These are phyloP conservation scores for Latrodectus geometricus DNA, from an alignment of 1,140 invertebrate species.

Conservation along the genomic window DNA sequence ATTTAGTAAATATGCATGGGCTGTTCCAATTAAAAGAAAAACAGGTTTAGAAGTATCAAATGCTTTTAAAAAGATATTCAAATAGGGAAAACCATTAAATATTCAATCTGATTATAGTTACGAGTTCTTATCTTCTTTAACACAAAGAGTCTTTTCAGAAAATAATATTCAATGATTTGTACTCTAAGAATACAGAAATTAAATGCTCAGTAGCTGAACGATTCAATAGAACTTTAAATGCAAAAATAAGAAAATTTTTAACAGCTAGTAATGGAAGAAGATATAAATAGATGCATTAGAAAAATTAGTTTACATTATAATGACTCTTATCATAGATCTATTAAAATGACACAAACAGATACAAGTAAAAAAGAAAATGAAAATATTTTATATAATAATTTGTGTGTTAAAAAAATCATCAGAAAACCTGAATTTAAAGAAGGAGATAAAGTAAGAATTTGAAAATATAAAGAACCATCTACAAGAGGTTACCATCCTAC, in stretches of 20 bases:
- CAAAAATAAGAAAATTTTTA: constrained; percentile 65
- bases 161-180: neutral
- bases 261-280: constrained; percentile 63
- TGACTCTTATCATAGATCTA: constrained; percentile 63
- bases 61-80: neutral
- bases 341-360: constrained; percentile 63
- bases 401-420: neutral
- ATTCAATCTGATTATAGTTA: neutral
- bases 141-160: neutral
- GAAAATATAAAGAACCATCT: neutral
- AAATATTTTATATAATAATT: neutral
- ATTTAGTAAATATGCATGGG: too few species aligned
- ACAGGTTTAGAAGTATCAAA: neutral
- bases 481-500: constrained; percentile 8
- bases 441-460: constrained; percentile 3
- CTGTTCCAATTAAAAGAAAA: too few species aligned
- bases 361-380: constrained; percentile 18
- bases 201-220: constrained; percentile 66
- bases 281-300: constrained; percentile 61
- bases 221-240: constrained; percentile 66
- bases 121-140: neutral
- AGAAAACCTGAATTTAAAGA: neutral
- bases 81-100: neutral
- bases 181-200: constrained; percentile 64
- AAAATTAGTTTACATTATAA: constrained; percentile 65